A percentile compares a stretch with the other conserved stretches of the same genome.
These are phyloP conservation scores for Cylloceria caligata DNA, from an alignment of 2,888 invertebrate genomes.

Conservation along the genomic window DNA sequence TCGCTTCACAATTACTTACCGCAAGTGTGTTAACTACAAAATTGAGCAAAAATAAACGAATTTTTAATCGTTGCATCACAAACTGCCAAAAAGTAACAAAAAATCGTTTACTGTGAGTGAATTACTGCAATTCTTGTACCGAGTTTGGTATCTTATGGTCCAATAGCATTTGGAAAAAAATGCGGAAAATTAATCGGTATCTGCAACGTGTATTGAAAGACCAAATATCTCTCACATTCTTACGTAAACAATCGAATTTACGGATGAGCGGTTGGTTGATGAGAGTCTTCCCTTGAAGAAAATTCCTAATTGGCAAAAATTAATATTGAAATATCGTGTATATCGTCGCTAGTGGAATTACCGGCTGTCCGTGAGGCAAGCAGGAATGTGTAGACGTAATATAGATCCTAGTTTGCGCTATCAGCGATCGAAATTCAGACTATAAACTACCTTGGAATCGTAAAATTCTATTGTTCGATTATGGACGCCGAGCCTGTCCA, in stretches of 20 bases:
- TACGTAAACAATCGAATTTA: not conserved
- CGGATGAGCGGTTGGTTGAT: not conserved
- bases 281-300: not conserved
- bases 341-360: not conserved
- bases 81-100: no score
- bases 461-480: not conserved
- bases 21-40: no score
- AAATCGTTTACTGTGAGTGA: no score
- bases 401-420: conserved; percentile 15
- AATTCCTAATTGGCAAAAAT: not conserved
- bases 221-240: no score
- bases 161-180: no score
- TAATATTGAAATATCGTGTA: not conserved
- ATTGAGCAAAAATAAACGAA: no score
- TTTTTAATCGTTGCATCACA: no score
- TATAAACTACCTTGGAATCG: conserved; percentile 1
- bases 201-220: no score
- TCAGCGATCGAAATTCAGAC: conserved; percentile 17
- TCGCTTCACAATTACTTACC: no score
- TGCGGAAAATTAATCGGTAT: no score
- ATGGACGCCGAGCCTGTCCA: not conserved
- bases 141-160: no score
- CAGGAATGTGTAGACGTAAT: not conserved
- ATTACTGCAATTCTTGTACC: no score
- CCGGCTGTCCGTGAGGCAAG: not conserved